Base-by-base conservation (phyloP, 2,113 vertebrate species). In the Dermatemys mawii region DNA sequence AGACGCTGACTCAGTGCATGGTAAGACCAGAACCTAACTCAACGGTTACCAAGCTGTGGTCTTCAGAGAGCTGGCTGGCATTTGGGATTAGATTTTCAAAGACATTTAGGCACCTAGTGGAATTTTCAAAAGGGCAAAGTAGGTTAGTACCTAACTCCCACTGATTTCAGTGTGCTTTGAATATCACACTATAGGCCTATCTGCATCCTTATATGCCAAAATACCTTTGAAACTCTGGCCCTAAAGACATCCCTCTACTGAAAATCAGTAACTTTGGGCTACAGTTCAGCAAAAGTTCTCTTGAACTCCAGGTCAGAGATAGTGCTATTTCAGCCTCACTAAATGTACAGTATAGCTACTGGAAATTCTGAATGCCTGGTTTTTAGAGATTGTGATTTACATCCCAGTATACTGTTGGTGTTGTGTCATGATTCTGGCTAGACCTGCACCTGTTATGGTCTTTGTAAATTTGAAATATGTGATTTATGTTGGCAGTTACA, bases 401-500 rank as follows among this genome's bases (percentile, higher is more conserved):
- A 32, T 24, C 0, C 2, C 46, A 27, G 70, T 26, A 5, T 3
- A 1, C 1, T 3, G 49, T 54, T 17, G 35, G 70, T 83, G 27
- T 22, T 5, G n/a, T n/a, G 12, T 50, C 26, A 57, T 1, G 2
- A 48, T 4, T 14, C 12, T 1, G 0, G 6, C 29, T 50, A 63
- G 79, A 57, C 51, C 55, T 35, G 75, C 26, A 14, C 41, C 78
- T 5, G 0, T 49, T 27, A 14, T 60, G 60, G 88, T 48, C 67
- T 55, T 21, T n/a, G n/a, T 50, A 6, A 46, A 11, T 32, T n/a
- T 0, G 2, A 17, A 73, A 8, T 0, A 1, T 3, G 5, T 38
- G 50, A 80, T 67, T 11, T 19, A 8, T 32, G 55, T 44, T 1
- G n/a, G 7, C 0, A 19, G 2, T 0, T 2, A 50, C 44, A 81